Evolutionary conservation across 1,140 invertebrate species (phyloP).

Genomic region (Drosophila malerkotliana): DNA sequence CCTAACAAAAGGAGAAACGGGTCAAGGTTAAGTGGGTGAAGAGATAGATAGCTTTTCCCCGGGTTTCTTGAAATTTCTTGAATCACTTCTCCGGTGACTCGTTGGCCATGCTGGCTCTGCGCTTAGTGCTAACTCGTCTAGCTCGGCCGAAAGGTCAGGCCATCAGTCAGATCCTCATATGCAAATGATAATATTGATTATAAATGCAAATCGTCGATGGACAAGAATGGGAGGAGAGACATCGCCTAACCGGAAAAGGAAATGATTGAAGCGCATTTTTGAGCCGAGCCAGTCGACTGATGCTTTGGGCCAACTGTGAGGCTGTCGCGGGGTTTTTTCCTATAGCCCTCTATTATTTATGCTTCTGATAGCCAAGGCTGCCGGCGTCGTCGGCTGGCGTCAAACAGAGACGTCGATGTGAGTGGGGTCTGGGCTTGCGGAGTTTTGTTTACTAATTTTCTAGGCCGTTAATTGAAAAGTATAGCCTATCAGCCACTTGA

Average conservation of each 20-base stretch:
- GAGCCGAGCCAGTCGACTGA: slow-evolving; percentile 26
- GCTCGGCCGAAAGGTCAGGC: slow-evolving; percentile 55
- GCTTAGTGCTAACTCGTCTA: not conserved
- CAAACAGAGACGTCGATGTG: not conserved
- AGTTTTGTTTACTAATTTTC: slow-evolving; percentile 19
- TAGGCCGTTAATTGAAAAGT: slow-evolving; percentile 31
- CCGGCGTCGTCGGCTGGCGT: slow-evolving; percentile 13
- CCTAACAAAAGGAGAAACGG: not conserved
- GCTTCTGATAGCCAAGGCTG: slow-evolving; percentile 27
- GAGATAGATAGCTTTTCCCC: no score
- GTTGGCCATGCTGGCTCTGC: no score
- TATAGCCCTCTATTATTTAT: slow-evolving; percentile 31
- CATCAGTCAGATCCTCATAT: slow-evolving; percentile 46
- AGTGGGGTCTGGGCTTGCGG: not conserved
- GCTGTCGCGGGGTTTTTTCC: slow-evolving; percentile 22
- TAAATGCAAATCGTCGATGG: slow-evolving; percentile 60
- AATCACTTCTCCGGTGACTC: no score
- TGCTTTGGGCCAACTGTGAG: slow-evolving; percentile 23
- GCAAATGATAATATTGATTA: slow-evolving; percentile 60
- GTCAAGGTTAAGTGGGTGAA: not conserved
- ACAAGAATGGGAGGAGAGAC: slow-evolving; percentile 33
- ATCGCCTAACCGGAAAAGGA: slow-evolving; percentile 75
- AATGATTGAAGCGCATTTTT: slow-evolving; percentile 66
- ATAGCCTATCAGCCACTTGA: slow-evolving; percentile 32
- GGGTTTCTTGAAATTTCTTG: no score